Percentiles rank a stretch among this genome's conserved stretches.
Evolutionary conservation across 2,113 vertebrate species (phyloP).

Genomic region (Carassius carassius): DNA sequence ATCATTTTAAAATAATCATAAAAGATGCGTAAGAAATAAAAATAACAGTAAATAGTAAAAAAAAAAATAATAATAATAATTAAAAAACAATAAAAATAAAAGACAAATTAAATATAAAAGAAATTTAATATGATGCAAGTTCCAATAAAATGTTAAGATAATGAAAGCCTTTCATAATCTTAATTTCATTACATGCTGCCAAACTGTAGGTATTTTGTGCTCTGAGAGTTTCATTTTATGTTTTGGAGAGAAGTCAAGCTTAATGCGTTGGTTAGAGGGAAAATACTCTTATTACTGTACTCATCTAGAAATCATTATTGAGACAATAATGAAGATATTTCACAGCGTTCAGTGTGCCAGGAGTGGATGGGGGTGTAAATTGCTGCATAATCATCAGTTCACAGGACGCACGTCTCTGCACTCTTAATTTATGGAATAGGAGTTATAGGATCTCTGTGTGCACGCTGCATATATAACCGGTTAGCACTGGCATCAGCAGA

Average conservation of each 20-base stretch:
- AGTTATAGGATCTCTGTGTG: conserved; percentile 17
- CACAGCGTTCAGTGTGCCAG: background rate
- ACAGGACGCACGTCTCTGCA: background rate
- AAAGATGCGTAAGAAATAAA: background rate
- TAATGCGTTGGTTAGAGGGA: background rate
- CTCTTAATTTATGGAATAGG: conserved; percentile 31
- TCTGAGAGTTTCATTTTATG: background rate
- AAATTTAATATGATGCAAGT: background rate
- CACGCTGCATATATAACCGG: conserved; percentile 17
- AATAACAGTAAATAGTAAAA: background rate
- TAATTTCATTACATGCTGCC: background rate
- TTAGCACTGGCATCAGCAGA: background rate
- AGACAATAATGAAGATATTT: conserved; percentile 6
- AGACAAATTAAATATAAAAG: no score
- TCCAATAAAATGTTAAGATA: background rate
- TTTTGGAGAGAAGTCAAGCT: background rate
- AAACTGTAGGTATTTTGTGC: background rate
- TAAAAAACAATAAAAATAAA: background rate
- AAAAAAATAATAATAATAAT: background rate
- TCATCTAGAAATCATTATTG: background rate
- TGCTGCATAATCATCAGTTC: conserved; percentile 19
- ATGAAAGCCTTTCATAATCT: background rate
- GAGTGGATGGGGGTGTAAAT: conserved; percentile 10
- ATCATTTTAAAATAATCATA: background rate
- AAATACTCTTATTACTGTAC: conserved; percentile 4